These are phyloP conservation scores for Coptotermes formosanus DNA, from an alignment of 1,140 invertebrate genomes.

Conservation along the genomic window DNA sequence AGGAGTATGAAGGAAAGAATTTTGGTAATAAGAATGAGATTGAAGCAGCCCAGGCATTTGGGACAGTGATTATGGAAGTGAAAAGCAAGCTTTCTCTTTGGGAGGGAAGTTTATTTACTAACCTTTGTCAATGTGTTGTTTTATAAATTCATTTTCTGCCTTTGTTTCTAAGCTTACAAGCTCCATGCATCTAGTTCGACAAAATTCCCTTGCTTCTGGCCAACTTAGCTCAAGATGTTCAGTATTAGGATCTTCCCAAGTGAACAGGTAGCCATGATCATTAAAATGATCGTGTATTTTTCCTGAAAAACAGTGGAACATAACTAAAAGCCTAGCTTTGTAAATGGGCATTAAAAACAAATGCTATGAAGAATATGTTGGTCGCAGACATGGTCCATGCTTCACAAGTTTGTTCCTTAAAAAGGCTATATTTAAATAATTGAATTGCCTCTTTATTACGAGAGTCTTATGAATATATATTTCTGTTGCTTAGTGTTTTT, in stretches of 20 bases:
- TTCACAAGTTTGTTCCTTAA: no score
- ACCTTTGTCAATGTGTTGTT: conserved; percentile 32
- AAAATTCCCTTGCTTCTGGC: conserved; percentile 41
- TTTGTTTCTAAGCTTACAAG: conserved; percentile 41
- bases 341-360: background rate
- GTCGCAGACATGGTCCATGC: no score
- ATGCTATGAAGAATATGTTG: background rate
- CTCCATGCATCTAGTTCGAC: conserved; percentile 43
- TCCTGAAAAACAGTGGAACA: conserved; percentile 27
- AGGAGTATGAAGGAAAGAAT: no score
- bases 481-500: no score
- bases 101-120: no score
- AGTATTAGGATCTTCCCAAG: conserved; percentile 40
- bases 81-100: no score
- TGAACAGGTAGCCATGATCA: conserved; percentile 39
- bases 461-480: background rate
- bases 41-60: no score
- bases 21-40: no score
- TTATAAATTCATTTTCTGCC: conserved; percentile 39
- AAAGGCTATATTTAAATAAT: no score
- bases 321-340: background rate
- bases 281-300: conserved; percentile 35
- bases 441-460: no score
- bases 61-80: no score
- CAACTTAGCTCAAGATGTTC: conserved; percentile 38